Base-by-base conservation (phyloP, 53 echinoderm and acorn worm species). In the Echinometra lucunter region DNA sequence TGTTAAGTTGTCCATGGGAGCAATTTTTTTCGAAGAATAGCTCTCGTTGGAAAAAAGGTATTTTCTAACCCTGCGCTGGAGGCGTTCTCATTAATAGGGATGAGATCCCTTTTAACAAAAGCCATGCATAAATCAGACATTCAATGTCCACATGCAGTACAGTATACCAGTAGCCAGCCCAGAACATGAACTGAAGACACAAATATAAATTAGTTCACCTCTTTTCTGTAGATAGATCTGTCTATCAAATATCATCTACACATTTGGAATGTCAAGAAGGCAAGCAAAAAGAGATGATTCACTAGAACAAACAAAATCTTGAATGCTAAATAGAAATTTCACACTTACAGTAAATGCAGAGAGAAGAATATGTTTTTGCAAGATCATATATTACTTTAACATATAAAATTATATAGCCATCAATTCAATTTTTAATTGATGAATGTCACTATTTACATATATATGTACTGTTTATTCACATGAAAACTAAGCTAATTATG, bases 191-290 rank as follows among this genome's bases (percentile, higher is more conserved):
- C 13, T 53, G 9, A 1, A 11, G 13, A 11, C 9, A 53, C 53
- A 53, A 53, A 53, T 53, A 53, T 53, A n/a, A n/a, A n/a, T 53
- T 53, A 1, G 13, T 53, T 53, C 0, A 53, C 53, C 8, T 0
- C 13, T 53, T 9, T 53, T 53, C 13, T 11, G 13, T 2, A 69
- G 2, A 32, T 69, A 25, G 19, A 69, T 42, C 21, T 6, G 21
- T 19, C 38, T 78, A 35, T 78, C 8, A 18, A 40, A 78, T 42
- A 78, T 13, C 38, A 78, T 21, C 78, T 78, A 18, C 21, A 18
- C 78, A 78, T 42, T 40, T 78, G 78, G 78, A 78, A 78, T 78
- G 78, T 78, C 78, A 40, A 78, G 78, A 78, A 18, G 38, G 37
- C 78, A 40, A 21, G 42, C 78, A 78, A 78, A n/a, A n/a, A n/a